These are phyloP conservation scores for Mylabris sibirica DNA, from an alignment of 2,888 invertebrate genomes.

Conservation along the genomic window DNA sequence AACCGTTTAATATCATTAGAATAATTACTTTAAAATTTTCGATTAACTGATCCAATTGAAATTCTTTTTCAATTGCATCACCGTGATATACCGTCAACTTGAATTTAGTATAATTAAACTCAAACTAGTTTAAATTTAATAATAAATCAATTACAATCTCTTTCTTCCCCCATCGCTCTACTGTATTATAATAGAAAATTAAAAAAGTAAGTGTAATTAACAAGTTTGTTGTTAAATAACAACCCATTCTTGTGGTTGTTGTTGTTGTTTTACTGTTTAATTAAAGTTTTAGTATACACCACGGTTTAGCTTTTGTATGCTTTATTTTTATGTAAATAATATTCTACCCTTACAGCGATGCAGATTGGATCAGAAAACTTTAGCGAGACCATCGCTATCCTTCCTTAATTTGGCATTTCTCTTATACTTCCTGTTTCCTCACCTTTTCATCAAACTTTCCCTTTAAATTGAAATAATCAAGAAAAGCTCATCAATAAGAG, in stretches of 20 bases:
- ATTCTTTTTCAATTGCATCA: not conserved
- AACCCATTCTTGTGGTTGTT: not conserved
- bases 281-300: not conserved
- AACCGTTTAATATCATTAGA: too few relatives aligned
- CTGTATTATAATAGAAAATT: not conserved
- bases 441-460: not conserved
- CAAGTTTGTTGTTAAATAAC: not conserved
- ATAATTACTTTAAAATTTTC: too few relatives aligned
- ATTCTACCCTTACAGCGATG: not conserved
- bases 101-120: not conserved
- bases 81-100: not conserved
- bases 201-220: not conserved
- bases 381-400: not conserved
- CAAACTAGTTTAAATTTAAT: not conserved
- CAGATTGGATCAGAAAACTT: not conserved
- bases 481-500: too few relatives aligned
- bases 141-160: conserved; percentile 5
- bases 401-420: too few relatives aligned
- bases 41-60: not conserved
- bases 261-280: not conserved
- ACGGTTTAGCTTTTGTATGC: not conserved
- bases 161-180: not conserved
- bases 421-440: not conserved
- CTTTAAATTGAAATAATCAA: too few relatives aligned
- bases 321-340: conserved; percentile 1